Evolutionary conservation across 1,140 invertebrate genomes (phyloP).

Genomic region (Macrostomum lignano): DNA sequence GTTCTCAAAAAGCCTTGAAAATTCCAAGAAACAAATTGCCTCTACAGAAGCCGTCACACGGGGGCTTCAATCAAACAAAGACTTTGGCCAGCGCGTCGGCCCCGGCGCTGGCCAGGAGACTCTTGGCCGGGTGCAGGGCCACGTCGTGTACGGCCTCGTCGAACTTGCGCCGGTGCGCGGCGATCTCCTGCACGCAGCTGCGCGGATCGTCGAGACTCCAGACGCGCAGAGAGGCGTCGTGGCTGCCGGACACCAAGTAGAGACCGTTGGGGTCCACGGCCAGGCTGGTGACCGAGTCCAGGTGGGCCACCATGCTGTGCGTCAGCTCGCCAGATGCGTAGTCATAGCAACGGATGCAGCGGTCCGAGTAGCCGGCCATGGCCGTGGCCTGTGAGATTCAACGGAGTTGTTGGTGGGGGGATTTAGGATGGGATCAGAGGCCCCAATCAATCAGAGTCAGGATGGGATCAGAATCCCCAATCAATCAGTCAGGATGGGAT

Average conservation of each 20-base stretch:
- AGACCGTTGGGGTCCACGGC: slow-evolving; percentile 89
- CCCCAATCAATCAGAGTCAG: too few relatives aligned
- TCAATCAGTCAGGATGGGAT: too few relatives aligned
- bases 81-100: slow-evolving; percentile 94
- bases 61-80: slow-evolving; percentile 40
- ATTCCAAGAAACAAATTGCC: too few relatives aligned
- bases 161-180: slow-evolving; percentile 93
- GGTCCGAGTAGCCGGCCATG: slow-evolving; percentile 83
- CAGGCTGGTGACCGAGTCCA: slow-evolving; percentile 84
- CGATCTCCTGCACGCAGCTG: slow-evolving; percentile 94
- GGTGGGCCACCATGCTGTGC: slow-evolving; percentile 88
- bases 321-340: slow-evolving; percentile 44
- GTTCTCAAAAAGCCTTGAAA: too few relatives aligned
- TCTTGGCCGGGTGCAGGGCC: slow-evolving; percentile 87
- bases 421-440: too few relatives aligned
- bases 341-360: slow-evolving; percentile 91
- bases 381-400: slow-evolving; percentile 69
- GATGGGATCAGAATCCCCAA: too few relatives aligned
- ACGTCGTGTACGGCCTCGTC: slow-evolving; percentile 96
- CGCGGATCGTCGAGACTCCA: slow-evolving; percentile 98
- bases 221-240: slow-evolving; percentile 43
- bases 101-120: slow-evolving; percentile 87
- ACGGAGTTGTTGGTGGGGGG: too few relatives aligned
- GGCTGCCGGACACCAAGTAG: slow-evolving; percentile 78
- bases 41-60: too few relatives aligned